Evolutionary conservation across 2,888 invertebrate genomes (phyloP), one percentile per base, ranked within the genome.

Genomic region (Melipona bicolor): DNA sequence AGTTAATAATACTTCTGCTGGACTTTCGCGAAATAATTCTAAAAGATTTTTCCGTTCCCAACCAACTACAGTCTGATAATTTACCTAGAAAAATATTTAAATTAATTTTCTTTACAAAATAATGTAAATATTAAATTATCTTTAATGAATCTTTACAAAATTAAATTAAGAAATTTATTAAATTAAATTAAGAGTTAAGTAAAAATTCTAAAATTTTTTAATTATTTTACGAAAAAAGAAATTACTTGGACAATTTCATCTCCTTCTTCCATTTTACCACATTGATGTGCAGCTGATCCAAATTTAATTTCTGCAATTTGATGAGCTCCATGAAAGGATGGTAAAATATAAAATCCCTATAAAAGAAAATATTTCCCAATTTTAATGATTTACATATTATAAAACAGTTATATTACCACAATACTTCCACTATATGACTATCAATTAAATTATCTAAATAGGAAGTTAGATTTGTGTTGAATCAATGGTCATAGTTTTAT

Each of bases 181-280:
- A 27, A 27, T 27, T 27, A n/a, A 65, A 36, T 15, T 36, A 24
- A 24, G 74, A 64, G 72, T 49, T 13, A n/a, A n/a, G n/a, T n/a
- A 15, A 15, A 56, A n/a, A 56, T 43, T 43, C 43, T 15, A 56
- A n/a, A 56, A n/a, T 56, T 15, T n/a, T 56, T 56, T 15, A 56
- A 56, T 52, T 70, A 65, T 43, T 77, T n/a, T 27, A 11, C 4
- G 54, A 62, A 79, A 50, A 54, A 67, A 50, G 15, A 67, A 15
- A 96, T 96, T 89, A 98, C 98, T 96, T 98, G 98, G 64, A 99
- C 97, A 90, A 99, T 98, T 95, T 99, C 99, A 95, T 99, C 99
- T 0, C 99, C 99, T 90, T 97, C 97, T 95, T 98, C 98, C 92
- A 99, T 97, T 95, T 98, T 98, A 3, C 98, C 98, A 90, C 98